Evolutionary conservation across 2,888 invertebrate species (phyloP).

Genomic region (Empis stercorea): DNA sequence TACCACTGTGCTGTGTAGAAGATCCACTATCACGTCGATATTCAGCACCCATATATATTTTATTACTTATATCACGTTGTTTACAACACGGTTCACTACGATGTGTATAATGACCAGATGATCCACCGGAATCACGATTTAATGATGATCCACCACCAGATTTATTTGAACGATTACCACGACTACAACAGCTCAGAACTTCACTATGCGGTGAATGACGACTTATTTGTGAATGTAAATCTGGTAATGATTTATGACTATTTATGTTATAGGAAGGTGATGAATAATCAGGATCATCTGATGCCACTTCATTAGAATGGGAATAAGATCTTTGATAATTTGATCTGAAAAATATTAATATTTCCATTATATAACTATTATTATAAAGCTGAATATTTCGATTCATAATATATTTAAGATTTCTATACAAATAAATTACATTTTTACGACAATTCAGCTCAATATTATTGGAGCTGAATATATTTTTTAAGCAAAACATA

Average conservation of each 20-base stretch:
- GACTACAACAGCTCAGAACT: slow-evolving; percentile 35
- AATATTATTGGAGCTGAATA: too few species aligned
- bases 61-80: slow-evolving; percentile 22
- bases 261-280: slow-evolving; percentile 42
- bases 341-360: slow-evolving; percentile 19
- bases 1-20: slow-evolving; percentile 56
- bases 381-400: too few species aligned
- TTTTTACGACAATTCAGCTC: too few species aligned
- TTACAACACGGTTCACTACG: slow-evolving; percentile 56
- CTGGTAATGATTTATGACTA: slow-evolving; percentile 73
- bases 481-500: not conserved
- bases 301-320: slow-evolving; percentile 47
- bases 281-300: slow-evolving; percentile 37
- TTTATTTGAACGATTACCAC: slow-evolving; percentile 36
- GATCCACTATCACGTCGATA: slow-evolving; percentile 59
- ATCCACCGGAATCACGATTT: slow-evolving; percentile 70
- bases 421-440: too few species aligned
- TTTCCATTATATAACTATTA: too few species aligned
- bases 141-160: slow-evolving; percentile 48
- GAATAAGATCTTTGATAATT: slow-evolving; percentile 45
- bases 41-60: slow-evolving; percentile 23
- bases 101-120: slow-evolving; percentile 72
- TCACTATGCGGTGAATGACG: slow-evolving; percentile 37
- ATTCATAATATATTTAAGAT: too few species aligned
- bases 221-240: slow-evolving; percentile 51